Evolutionary conservation across 1,140 invertebrate species (phyloP).

Genomic region (Drosophila truncata): DNA sequence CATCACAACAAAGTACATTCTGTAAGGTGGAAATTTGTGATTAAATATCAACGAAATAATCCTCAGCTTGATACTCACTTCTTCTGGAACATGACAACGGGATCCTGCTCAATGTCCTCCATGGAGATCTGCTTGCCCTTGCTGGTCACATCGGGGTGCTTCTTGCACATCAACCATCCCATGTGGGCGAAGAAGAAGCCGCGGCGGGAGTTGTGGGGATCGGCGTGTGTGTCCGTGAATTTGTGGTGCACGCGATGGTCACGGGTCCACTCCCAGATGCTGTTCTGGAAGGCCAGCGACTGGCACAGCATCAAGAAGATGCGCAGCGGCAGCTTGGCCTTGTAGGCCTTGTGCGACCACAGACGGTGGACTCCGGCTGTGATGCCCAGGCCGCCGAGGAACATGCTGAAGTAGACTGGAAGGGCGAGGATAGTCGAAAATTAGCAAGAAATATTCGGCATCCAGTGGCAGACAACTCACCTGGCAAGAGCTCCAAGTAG

Average conservation of each 20-base stretch:
- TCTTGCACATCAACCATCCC: constrained; percentile 88
- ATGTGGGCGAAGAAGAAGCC: constrained; percentile 89
- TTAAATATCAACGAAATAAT: neutral
- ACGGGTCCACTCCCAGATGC: constrained; percentile 86
- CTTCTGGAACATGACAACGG: constrained; percentile 90
- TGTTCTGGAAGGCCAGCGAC: constrained; percentile 86
- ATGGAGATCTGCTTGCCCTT: constrained; percentile 90
- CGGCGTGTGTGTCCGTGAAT: constrained; percentile 89
- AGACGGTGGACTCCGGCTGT: constrained; percentile 94
- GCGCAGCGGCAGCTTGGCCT: constrained; percentile 90
- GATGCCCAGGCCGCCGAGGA: constrained; percentile 87
- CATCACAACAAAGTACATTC: constrained; percentile 90
- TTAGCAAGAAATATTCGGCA: neutral
- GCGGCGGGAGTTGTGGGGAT: constrained; percentile 89
- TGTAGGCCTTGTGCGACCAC: constrained; percentile 94
- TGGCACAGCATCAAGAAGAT: constrained; percentile 86
- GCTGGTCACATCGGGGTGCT: constrained; percentile 88
- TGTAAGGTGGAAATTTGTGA: constrained; percentile 54
- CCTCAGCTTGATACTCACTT: constrained; percentile 84
- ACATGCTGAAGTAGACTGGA: constrained; percentile 61
- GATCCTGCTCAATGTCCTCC: constrained; percentile 90
- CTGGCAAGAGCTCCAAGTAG: constrained; percentile 87
- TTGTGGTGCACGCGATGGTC: constrained; percentile 89
- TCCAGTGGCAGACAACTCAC: constrained; percentile 86
- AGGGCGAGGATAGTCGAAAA: too few relatives aligned